Evolutionary conservation across 2,113 vertebrate genomes (phyloP).

Genomic region (Butastur rufipennis): DNA sequence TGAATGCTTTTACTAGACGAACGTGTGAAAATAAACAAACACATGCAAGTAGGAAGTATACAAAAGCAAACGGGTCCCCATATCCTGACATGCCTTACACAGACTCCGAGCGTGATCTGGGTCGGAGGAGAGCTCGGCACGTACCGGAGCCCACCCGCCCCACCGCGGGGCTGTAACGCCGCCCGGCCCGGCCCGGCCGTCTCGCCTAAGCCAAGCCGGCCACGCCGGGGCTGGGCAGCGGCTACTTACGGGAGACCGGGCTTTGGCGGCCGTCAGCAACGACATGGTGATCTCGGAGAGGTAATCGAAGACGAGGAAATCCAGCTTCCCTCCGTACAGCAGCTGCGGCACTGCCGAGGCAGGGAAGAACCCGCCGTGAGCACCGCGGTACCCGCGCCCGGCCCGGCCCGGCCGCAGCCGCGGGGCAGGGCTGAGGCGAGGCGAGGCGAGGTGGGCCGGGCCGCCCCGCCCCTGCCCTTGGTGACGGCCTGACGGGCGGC

Average conservation of each 20-base stretch:
- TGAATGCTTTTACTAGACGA: rapidly evolving
- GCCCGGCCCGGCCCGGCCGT: neutral
- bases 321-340: constrained; percentile 78
- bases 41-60: rapidly evolving
- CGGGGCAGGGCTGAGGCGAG: too few species aligned
- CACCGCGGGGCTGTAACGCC: too few species aligned
- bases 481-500: too few species aligned
- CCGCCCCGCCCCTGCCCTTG: too few species aligned
- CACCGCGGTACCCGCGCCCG: neutral
- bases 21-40: rapidly evolving
- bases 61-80: neutral
- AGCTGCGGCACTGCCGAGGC: constrained; percentile 78
- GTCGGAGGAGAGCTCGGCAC: neutral
- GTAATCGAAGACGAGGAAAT: constrained; percentile 89
- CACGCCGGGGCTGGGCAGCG: neutral
- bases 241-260: constrained; percentile 78
- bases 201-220: neutral
- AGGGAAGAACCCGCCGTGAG: neutral
- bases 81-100: rapidly evolving
- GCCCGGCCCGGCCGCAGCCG: neutral
- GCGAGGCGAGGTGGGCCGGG: too few species aligned
- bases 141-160: rapidly evolving
- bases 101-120: rapidly evolving
- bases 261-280: constrained; percentile 79
- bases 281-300: constrained; percentile 91